Conservation (phyloP, 1,140 invertebrate genomes). For the Zaprionus taronus region DNA sequence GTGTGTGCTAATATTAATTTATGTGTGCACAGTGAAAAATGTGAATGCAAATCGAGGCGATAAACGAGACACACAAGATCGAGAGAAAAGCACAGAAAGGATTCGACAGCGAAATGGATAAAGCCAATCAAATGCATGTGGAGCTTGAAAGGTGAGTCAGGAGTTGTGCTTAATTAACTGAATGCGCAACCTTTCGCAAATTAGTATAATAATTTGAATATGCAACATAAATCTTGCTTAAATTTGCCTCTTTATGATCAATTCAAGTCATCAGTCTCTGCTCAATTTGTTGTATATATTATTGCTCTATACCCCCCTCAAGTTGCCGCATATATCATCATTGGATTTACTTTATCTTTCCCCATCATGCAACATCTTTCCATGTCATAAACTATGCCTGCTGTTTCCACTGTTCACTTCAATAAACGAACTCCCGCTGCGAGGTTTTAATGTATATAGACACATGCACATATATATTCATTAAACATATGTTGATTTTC, state of each 20-base stretch:
- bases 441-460: background rate
- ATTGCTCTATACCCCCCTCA: background rate
- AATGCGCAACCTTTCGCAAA: conserved; percentile 14
- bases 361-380: background rate
- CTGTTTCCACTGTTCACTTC: background rate
- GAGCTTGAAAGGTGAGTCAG: conserved; percentile 80
- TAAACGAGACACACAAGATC: conserved; percentile 41
- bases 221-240: background rate
- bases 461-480: conserved; percentile 3
- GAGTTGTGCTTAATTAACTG: background rate
- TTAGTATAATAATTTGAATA: conserved; percentile 17
- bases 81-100: conserved; percentile 50
- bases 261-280: background rate
- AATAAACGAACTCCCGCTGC: background rate
- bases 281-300: background rate
- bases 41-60: conserved; percentile 52
- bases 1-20: conserved; percentile 41
- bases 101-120: conserved; percentile 66
- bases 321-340: background rate
- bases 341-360: background rate
- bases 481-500: conserved; percentile 22
- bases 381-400: background rate
- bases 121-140: conserved; percentile 67
- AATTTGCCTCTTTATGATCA: background rate
- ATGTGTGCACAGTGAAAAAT: conserved; percentile 49